These are phyloP conservation scores for Synergus laeviventris DNA, from an alignment of 2,888 invertebrate genomes.

Conservation along the genomic window DNA sequence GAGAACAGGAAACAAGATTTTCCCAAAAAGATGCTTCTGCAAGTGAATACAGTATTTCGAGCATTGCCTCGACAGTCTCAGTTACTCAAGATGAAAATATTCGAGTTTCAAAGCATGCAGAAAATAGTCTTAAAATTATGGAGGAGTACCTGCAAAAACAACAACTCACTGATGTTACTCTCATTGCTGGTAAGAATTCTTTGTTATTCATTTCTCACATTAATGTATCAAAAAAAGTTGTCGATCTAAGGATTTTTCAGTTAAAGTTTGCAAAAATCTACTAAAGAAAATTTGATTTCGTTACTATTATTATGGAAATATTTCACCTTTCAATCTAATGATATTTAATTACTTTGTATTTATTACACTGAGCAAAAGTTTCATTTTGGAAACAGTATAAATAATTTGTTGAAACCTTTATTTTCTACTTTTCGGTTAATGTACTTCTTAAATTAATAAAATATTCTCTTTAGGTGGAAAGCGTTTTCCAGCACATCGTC, in stretches of 20 bases:
- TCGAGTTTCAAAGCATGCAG: slow-evolving; percentile 87
- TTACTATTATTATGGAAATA: too few relatives aligned
- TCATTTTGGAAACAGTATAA: too few relatives aligned
- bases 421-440: too few relatives aligned
- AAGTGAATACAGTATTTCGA: slow-evolving; percentile 71
- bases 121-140: slow-evolving; percentile 88
- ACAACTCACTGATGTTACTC: slow-evolving; percentile 91
- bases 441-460: too few relatives aligned
- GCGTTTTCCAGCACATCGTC: slow-evolving; percentile 88
- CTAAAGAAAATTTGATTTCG: not conserved
- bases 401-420: slow-evolving; percentile 13
- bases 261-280: not conserved
- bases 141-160: slow-evolving; percentile 88
- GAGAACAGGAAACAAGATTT: slow-evolving; percentile 60
- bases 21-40: slow-evolving; percentile 65
- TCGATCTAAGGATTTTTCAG: not conserved
- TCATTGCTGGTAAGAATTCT: slow-evolving; percentile 83
- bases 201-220: not conserved
- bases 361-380: too few relatives aligned
- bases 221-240: not conserved
- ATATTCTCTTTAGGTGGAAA: slow-evolving; percentile 70
- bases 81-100: slow-evolving; percentile 88
- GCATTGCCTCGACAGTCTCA: slow-evolving; percentile 64
- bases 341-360: too few relatives aligned
- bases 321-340: too few relatives aligned